These are phyloP conservation scores for Polydrusus pterygomalis DNA, from an alignment of 2,888 invertebrate species.

Conservation along the genomic window DNA sequence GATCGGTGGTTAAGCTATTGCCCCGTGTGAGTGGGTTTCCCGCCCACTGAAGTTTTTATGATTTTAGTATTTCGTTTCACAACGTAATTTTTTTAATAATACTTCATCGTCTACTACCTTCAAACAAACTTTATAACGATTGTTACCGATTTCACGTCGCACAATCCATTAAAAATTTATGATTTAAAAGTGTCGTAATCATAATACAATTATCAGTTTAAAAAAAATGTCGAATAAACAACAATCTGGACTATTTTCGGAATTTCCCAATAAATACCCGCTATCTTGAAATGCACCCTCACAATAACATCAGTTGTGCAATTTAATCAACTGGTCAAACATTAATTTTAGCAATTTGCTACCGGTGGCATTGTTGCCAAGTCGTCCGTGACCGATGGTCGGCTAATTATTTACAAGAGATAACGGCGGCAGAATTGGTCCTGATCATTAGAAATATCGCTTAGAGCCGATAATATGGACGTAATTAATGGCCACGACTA, in stretches of 20 bases:
- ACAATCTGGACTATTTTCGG: neutral
- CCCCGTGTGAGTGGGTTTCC: too few species aligned
- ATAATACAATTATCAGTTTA: neutral
- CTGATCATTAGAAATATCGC: conserved; percentile 56
- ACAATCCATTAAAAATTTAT: too few species aligned
- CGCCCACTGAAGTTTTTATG: too few species aligned
- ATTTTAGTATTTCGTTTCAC: too few species aligned
- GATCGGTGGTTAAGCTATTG: too few species aligned
- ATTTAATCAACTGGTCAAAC: conserved; percentile 51
- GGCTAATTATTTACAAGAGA: conserved; percentile 56
- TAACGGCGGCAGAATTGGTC: conserved; percentile 48
- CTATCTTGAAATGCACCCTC: conserved; percentile 43
- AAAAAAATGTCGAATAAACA: too few species aligned
- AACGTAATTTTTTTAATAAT: too few species aligned
- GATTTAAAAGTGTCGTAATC: too few species aligned
- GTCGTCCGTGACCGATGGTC: conserved; percentile 50
- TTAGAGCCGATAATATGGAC: conserved; percentile 54
- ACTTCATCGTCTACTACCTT: too few species aligned
- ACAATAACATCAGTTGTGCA: conserved; percentile 46
- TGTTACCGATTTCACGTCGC: too few species aligned
- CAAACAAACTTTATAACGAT: too few species aligned
- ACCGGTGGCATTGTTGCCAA: conserved; percentile 49
- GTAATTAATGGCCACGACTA: conserved; percentile 51
- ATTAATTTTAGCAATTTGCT: conserved; percentile 52
- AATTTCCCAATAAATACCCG: conserved; percentile 37